Conservation (phyloP, 2,113 vertebrate genomes). For the Formicarius rufipectus region DNA sequence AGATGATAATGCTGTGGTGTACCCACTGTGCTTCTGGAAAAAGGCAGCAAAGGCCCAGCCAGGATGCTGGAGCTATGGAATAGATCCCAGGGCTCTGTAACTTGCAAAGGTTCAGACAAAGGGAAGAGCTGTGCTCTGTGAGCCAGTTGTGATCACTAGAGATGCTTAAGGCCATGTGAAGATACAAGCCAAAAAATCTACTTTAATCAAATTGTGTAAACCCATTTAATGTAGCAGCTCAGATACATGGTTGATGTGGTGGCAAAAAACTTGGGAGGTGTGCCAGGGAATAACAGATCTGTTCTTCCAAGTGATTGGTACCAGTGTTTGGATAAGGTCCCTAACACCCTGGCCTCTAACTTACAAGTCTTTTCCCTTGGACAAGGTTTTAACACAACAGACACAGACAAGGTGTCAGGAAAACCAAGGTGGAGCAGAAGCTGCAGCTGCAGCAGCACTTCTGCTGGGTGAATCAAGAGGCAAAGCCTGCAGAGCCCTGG, state of each 20-base stretch:
- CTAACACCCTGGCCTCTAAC: not conserved
- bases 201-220: not conserved
- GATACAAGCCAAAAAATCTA: not conserved
- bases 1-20: not conserved
- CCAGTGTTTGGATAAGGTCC: not conserved
- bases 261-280: rapidly evolving
- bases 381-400: not conserved
- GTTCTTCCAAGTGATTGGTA: not conserved
- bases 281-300: not conserved
- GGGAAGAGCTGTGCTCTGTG: not conserved
- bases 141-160: not conserved
- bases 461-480: not conserved
- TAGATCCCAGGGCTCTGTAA: not conserved
- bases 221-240: not conserved
- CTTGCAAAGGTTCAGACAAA: not conserved
- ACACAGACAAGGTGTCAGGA: not conserved
- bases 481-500: not conserved
- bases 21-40: not conserved
- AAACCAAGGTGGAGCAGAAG: not conserved
- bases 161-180: not conserved
- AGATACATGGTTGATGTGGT: not conserved
- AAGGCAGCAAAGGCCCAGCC: not conserved
- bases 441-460: not conserved
- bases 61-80: not conserved
- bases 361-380: not conserved